Evolutionary conservation across 2,888 invertebrate species (phyloP), one percentile per base, ranked within the genome.

Genomic region (Leucophenga maculata): DNA sequence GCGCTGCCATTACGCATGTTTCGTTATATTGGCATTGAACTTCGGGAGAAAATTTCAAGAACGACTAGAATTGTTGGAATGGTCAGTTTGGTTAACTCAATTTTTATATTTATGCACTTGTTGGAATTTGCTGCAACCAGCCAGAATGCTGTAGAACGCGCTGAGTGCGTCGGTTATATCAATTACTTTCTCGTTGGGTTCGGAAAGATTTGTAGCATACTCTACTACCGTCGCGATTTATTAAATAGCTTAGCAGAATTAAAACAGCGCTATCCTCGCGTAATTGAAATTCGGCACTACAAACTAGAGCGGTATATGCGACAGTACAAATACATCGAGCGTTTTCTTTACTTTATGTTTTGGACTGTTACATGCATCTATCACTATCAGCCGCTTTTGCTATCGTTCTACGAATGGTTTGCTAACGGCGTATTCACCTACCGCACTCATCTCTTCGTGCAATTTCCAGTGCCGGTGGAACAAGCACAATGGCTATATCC

Each of bases 161-260:
- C 62, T 0, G 52, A 55, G 0, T 57, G 52, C 16, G 54, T 73
- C 1, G 67, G 20, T 1, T 70, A 66, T n/a, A 54, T 72, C 16
- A 74, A 73, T n/a, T 77, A 75, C 11, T 73, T 57, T 67, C 14
- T 69, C 1, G 71, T 74, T 3, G 59, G 67, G 8, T 13, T 59
- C 22, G 74, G 74, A 0, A 77, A 75, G 20, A 18, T 75, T 4
- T 22, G 66, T 2, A 48, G 67, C 3, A 64, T 75, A 2, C 1
- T 74, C 13, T 73, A 69, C 52, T 68, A 75, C 22, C 74, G 71
- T 11, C 65, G 11, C 11, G 18, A 66, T 18, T 46, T 70, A 22
- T 11, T 52, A n/a, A 20, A 62, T 14, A 54, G 16, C 22, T 3
- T 68, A 22, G 20, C 11, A 13, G 11, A 65, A 13, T 26, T 72